Evolutionary conservation across 2,797 vertebrate species (phyloP), one percentile per base, ranked within the genome.

Genomic region (Siniperca undulata): DNA sequence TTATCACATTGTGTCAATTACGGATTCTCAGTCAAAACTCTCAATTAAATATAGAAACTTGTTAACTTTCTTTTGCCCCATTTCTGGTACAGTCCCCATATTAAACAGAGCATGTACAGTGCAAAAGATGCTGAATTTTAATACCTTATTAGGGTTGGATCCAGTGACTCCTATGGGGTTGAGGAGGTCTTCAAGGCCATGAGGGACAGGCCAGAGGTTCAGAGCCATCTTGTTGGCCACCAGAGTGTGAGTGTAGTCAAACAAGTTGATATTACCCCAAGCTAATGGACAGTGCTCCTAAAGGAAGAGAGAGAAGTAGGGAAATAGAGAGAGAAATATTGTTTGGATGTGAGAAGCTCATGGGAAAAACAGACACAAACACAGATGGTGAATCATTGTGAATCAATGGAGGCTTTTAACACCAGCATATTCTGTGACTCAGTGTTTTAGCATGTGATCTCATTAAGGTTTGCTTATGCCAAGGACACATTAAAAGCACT

Each of bases 191-290:
- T 99, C 98, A 88, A 99, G 95, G 59, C 98, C 98, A 78, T 99
- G 98, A 92, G 98, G 98, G 80, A 99, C 98, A 60, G 98, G 97
- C 98, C 98, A 99, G 84, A 99, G 96, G 94, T 99, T 99, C 91
- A 99, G 95, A 90, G 98, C 98, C 97, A 99, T 98, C 94, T 99
- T 99, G 89, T 97, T 97, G 83, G 98, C 97, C 74, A 99, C 98
- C 65, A 99, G 94, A 70, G 97, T 99, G 93, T 99, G 97, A 60
- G 97, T 99, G 86, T 99, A 99, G 95, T 99, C 98, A 91, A 99
- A 99, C 91, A 99, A 93, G 91, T 99, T 99, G 93, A 99, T 95
- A 80, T 99, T 99, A 81, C 98, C 98, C 98, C 98, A 99, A 68
- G 98, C 98, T 86, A 99, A 93, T 3, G 98, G 98, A 90, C 98